Percentiles rank a stretch among this genome's conserved stretches.
These are phyloP conservation scores for Cynopterus sphinx DNA, from an alignment of 2,797 vertebrate genomes.

Conservation along the genomic window DNA sequence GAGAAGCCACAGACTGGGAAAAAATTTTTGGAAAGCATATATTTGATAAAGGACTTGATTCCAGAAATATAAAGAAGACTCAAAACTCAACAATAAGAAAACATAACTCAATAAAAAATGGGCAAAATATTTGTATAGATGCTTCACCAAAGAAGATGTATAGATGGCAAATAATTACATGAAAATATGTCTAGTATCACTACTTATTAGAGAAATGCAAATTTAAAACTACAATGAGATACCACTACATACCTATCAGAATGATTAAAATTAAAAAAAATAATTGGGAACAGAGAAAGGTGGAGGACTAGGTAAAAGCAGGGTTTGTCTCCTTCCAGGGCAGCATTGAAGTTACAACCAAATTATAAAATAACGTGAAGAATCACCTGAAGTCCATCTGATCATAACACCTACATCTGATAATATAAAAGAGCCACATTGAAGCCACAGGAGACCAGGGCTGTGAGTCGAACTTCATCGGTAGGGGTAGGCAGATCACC, in stretches of 20 bases:
- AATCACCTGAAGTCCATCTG: no score
- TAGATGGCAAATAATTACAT: neutral
- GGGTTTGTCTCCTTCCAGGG: no score
- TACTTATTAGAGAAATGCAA: neutral
- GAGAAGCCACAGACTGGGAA: neutral
- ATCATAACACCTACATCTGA: no score
- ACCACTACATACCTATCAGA: neutral
- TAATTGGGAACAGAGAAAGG: no score
- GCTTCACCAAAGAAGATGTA: neutral
- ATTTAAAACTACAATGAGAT: neutral
- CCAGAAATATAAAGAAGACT: neutral
- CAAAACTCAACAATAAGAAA: conserved; percentile 6
- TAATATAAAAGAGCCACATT: no score
- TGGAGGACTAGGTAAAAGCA: no score
- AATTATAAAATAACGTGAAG: no score
- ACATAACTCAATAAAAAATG: neutral
- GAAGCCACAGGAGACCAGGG: no score
- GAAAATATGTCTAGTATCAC: neutral
- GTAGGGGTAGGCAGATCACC: no score
- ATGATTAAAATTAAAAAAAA: neutral
- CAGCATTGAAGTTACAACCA: no score
- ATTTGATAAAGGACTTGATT: conserved; percentile 1
- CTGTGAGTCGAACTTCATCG: no score
- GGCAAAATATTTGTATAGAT: neutral
- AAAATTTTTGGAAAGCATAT: neutral